Percentiles rank a stretch among this genome's conserved stretches.
Evolutionary conservation across 2,797 vertebrate species (phyloP).

Genomic region (Phoeniculus purpureus): DNA sequence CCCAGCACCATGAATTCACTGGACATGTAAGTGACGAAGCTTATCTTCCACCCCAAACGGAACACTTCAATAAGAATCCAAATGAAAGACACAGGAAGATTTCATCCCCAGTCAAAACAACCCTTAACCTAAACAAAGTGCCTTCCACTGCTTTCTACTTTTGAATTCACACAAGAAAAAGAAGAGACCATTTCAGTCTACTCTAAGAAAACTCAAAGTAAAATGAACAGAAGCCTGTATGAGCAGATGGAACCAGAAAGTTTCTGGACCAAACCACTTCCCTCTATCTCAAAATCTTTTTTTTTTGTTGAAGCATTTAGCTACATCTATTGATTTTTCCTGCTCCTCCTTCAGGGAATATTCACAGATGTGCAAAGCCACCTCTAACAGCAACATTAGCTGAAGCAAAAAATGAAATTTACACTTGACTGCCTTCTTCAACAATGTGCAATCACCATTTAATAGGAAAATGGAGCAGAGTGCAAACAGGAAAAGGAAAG

Average conservation of each 20-base stretch:
- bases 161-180: not conserved
- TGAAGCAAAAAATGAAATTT: constrained; percentile 79
- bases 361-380: constrained; percentile 70
- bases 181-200: not conserved
- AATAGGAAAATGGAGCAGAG: constrained; percentile 70
- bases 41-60: not conserved
- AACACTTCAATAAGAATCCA: not conserved
- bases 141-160: not conserved
- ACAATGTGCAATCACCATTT: constrained; percentile 65
- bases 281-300: not conserved
- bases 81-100: not conserved
- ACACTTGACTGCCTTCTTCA: constrained; percentile 71
- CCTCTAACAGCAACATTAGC: constrained; percentile 69
- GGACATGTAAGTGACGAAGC: accelerated
- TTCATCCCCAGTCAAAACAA: not conserved
- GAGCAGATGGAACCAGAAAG: not conserved
- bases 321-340: constrained; percentile 53
- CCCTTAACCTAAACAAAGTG: not conserved
- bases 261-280: not conserved
- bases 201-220: not conserved
- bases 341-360: constrained; percentile 60
- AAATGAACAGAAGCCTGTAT: not conserved
- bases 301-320: not conserved
- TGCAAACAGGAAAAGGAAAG: constrained; percentile 62
- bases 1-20: not conserved